Conservation (phyloP, 1,140 invertebrate species). For the Tribolium castaneum region DNA sequence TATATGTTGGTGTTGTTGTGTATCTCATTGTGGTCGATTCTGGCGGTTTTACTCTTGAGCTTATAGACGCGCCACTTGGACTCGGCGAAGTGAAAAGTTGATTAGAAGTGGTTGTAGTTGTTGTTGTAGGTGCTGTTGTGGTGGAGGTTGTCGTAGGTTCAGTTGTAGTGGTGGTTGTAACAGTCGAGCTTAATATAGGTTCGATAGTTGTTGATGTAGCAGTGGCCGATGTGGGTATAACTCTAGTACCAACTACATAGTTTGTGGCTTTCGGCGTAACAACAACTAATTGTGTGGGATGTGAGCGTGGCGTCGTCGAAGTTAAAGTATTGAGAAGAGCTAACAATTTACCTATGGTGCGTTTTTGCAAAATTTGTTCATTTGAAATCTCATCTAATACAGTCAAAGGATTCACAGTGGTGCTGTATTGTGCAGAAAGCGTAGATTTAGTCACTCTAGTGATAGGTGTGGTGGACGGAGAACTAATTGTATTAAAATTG, state of each 20-base stretch:
- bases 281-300: slow-evolving; percentile 52
- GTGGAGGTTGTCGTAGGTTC: slow-evolving; percentile 61
- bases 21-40: slow-evolving; percentile 62
- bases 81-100: slow-evolving; percentile 58
- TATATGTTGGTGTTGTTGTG: slow-evolving; percentile 62
- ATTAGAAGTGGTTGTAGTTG: slow-evolving; percentile 60
- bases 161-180: slow-evolving; percentile 65
- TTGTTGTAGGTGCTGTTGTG: slow-evolving; percentile 21
- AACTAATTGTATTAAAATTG: slow-evolving; percentile 55
- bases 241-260: slow-evolving; percentile 32
- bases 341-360: slow-evolving; percentile 57
- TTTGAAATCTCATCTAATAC: slow-evolving; percentile 54
- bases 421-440: slow-evolving; percentile 53
- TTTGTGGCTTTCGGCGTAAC: slow-evolving; percentile 55
- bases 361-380: slow-evolving; percentile 57
- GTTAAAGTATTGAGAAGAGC: slow-evolving; percentile 55
- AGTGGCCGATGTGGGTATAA: slow-evolving; percentile 4
- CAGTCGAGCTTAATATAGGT: neutral
- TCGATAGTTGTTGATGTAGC: slow-evolving; percentile 18
- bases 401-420: slow-evolving; percentile 51
- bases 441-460: slow-evolving; percentile 53
- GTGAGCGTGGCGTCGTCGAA: slow-evolving; percentile 43
- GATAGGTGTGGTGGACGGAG: slow-evolving; percentile 53
- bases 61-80: neutral
- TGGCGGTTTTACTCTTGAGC: slow-evolving; percentile 1